Base-by-base conservation (phyloP, 2,888 invertebrate species). In the Noctuana brunneofusca region DNA sequence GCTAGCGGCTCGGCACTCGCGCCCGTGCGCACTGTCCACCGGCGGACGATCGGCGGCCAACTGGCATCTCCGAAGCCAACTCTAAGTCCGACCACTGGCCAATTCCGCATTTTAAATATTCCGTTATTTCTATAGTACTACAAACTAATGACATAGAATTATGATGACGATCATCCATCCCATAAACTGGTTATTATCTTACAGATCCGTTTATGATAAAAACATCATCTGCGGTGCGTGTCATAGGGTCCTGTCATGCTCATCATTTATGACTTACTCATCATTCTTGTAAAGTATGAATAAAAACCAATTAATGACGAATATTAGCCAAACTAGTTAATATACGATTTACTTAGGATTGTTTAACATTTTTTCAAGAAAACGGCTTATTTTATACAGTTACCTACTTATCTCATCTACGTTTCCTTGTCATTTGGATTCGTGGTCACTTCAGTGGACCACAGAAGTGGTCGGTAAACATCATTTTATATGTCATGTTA, bases 81-180 rank as follows among this genome's bases (percentile, higher is more conserved):
- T 80, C 80, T 76, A 84, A 83, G 71, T 78, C 75, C 75, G 79
- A 81, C 78, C 80, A 81, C 84, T 83, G 83, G 84, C 86, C 87
- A 87, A 89, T 89, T 89, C 89, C 89, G 89, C 87, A 84, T 89
- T 87, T 85, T 86, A 84, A 83, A 83, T 84, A 87, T 86, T 83
- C 86, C 84, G 85, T 87, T 88, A 87, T 81, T 81, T 78, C 83
- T 80, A 84, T 80, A 80, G 74, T 75, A 78, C 71, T 74, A 77
- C 77, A 76, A 81, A 82, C 55, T 56, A 55, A 63, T 63, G 41
- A 63, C 62, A 63, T 50, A 50, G 27, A 56, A 70, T 74, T 76
- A 75, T 74, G 69, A 75, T 74, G 69, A 74, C 73, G 69, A 74
- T 74, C 66, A 68, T 65, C 65, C 65, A 67, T 68, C 64, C 64